These are phyloP conservation scores for Lucilia sericata DNA, from an alignment of 1,140 invertebrate species.

Conservation along the genomic window DNA sequence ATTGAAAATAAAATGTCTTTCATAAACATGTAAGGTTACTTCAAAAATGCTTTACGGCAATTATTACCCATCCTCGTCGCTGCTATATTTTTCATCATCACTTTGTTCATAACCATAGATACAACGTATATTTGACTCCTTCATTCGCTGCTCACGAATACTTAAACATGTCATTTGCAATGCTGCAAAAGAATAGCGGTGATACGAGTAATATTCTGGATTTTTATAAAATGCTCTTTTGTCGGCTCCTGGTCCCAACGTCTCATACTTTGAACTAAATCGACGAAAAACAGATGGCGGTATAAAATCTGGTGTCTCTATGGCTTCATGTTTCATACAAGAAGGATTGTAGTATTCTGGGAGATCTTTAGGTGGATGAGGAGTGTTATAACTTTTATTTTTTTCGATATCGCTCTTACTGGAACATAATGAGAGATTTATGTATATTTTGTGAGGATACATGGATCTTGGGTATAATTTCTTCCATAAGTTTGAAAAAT, in stretches of 20 bases:
- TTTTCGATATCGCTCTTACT: not conserved
- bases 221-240: constrained; percentile 56
- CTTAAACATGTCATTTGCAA: constrained; percentile 48
- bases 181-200: constrained; percentile 56
- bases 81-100: not conserved
- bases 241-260: constrained; percentile 57
- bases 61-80: no score
- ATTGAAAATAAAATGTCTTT: no score
- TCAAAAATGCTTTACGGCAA: no score
- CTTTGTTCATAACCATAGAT: not conserved
- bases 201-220: constrained; percentile 57
- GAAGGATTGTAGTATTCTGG: constrained; percentile 53
- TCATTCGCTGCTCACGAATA: not conserved
- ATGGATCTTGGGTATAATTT: not conserved
- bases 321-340: constrained; percentile 49
- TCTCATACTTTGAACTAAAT: constrained; percentile 52
- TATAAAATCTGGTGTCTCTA: constrained; percentile 51
- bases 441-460: not conserved
- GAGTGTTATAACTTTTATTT: constrained; percentile 52
- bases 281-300: constrained; percentile 52
- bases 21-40: no score
- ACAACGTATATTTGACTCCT: not conserved
- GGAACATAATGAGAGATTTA: not conserved
- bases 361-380: constrained; percentile 61
- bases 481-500: not conserved